phyloP scores from a whole-genome alignment of 2,113 vertebrate species.

The Solea senegalensis region DNA sequence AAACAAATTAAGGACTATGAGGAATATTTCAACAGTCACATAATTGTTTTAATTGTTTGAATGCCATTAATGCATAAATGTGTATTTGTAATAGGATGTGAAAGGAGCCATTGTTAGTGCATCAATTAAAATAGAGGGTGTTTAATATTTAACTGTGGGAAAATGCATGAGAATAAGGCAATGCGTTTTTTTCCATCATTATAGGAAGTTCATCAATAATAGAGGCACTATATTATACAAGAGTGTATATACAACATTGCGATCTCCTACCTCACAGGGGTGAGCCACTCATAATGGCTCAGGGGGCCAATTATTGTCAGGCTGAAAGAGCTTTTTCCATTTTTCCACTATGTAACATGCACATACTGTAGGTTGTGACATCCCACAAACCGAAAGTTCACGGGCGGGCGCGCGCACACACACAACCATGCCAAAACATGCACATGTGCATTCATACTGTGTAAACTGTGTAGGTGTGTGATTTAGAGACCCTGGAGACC shows the following conservation, averaged over 20 bases:
- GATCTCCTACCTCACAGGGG: conserved; percentile 55
- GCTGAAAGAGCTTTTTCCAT: conserved; percentile 57
- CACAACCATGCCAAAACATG: conserved; percentile 20
- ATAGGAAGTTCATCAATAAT: conserved; percentile 59
- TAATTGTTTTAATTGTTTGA: neutral
- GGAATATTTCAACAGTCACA: conserved; percentile 17
- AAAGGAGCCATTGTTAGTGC: conserved; percentile 2
- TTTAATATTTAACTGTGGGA: conserved; percentile 26
- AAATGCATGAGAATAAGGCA: conserved; percentile 27
- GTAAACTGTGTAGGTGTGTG: neutral
- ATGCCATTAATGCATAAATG: neutral
- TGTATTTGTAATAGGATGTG: neutral
- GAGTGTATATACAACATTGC: conserved; percentile 52
- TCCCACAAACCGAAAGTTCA: conserved; percentile 32
- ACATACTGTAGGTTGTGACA: conserved; percentile 18
- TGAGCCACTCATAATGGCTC: conserved; percentile 60
- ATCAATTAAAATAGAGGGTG: conserved; percentile 21
- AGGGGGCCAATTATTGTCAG: conserved; percentile 72
- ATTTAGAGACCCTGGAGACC: conserved; percentile 39
- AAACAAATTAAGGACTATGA: conserved; percentile 10
- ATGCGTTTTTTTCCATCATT: conserved; percentile 10
- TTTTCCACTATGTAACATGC: conserved; percentile 33
- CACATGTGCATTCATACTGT: neutral
- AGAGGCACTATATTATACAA: conserved; percentile 9
- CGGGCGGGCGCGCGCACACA: conserved; percentile 12